Evolutionary conservation across 2,888 invertebrate species (phyloP).

Genomic region (Linnaemya tessellans): DNA sequence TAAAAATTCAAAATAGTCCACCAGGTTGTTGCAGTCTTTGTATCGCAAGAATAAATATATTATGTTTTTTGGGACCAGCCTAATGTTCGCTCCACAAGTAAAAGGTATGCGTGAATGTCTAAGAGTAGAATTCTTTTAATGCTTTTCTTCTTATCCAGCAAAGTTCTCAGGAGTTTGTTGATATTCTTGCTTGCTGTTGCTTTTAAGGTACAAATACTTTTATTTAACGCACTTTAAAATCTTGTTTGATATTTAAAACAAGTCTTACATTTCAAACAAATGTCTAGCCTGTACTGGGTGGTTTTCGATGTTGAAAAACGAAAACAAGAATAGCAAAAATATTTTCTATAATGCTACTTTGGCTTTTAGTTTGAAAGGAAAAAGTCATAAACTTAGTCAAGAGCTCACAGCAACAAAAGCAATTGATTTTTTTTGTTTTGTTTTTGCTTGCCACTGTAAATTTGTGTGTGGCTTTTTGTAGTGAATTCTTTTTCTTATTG

Average conservation of each 20-base stretch:
- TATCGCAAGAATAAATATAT: too few species aligned
- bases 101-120: neutral
- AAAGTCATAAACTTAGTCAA: neutral
- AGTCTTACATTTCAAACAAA: constrained; percentile 41
- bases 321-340: neutral
- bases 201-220: constrained; percentile 24
- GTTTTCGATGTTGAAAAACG: constrained; percentile 5
- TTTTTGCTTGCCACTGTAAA: neutral
- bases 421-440: neutral
- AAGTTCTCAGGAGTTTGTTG: constrained; percentile 39
- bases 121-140: constrained; percentile 2
- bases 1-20: too few species aligned
- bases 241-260: constrained; percentile 23
- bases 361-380: constrained; percentile 8
- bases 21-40: too few species aligned
- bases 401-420: neutral
- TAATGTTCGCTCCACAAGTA: neutral
- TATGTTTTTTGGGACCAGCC: neutral
- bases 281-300: constrained; percentile 29
- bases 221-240: constrained; percentile 53
- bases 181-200: neutral
- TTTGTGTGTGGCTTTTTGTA: neutral
- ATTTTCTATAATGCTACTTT: constrained; percentile 16
- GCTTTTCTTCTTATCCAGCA: neutral
- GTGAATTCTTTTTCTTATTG: neutral